These are phyloP conservation scores for Urophycis tenuis DNA, from an alignment of 2,797 vertebrate species.

Conservation along the genomic window DNA sequence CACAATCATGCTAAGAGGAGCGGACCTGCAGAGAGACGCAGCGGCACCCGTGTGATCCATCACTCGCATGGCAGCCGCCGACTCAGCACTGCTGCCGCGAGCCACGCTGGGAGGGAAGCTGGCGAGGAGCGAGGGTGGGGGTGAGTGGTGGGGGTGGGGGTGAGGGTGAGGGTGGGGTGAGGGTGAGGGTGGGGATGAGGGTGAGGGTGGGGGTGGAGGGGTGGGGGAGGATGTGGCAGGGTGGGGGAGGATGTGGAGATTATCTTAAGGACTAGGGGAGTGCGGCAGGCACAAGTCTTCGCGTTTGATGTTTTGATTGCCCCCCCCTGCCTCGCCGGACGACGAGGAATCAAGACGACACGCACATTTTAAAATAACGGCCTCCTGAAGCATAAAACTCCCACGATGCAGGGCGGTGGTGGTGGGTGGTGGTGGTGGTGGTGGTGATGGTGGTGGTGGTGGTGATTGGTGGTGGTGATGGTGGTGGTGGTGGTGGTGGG, in stretches of 20 bases:
- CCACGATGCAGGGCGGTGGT: too few relatives aligned
- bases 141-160: slow-evolving; percentile 23
- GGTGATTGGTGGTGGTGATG: too few relatives aligned
- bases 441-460: too few relatives aligned
- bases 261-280: slow-evolving; percentile 40
- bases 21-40: not conserved
- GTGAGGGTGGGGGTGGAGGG: slow-evolving; percentile 19
- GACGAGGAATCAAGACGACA: slow-evolving; percentile 55
- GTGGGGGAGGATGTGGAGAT: slow-evolving; percentile 33
- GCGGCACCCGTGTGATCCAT: not conserved
- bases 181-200: slow-evolving; percentile 54
- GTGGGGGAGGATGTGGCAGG: too few relatives aligned
- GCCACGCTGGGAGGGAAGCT: slow-evolving; percentile 49
- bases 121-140: slow-evolving; percentile 40
- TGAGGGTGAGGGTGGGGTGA: slow-evolving; percentile 24
- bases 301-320: slow-evolving; percentile 47
- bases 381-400: slow-evolving; percentile 18
- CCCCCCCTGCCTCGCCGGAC: slow-evolving; percentile 51
- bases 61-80: not conserved
- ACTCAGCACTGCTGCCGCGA: slow-evolving; percentile 41
- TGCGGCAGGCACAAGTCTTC: slow-evolving; percentile 24
- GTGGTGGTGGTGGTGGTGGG: too few relatives aligned
- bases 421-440: too few relatives aligned
- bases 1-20: not conserved
- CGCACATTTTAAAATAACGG: slow-evolving; percentile 33